Percentiles rank a stretch among this genome's conserved stretches.
Evolutionary conservation across 1,140 invertebrate genomes (phyloP).

Genomic region (Lamellibrachia luymesi): DNA sequence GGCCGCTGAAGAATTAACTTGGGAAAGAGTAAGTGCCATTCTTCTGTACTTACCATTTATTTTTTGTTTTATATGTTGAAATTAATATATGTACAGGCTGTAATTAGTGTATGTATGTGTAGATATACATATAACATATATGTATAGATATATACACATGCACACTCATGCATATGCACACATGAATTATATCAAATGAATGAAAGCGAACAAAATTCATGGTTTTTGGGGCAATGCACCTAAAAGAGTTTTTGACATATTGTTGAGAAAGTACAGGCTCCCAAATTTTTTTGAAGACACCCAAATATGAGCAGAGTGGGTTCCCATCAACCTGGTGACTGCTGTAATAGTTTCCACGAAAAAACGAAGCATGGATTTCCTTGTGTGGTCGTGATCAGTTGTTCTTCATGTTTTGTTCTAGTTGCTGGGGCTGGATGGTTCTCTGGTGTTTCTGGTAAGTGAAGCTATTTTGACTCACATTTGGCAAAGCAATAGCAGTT

Average conservation of each 20-base stretch:
- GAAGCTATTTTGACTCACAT: neutral
- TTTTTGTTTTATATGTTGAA: neutral
- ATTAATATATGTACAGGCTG: constrained; percentile 26
- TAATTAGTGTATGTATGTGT: no score
- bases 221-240: no score
- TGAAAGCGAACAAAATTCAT: no score
- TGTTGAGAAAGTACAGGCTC: no score
- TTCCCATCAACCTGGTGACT: neutral
- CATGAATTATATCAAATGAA: no score
- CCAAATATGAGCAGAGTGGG: no score
- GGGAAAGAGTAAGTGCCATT: constrained; percentile 69
- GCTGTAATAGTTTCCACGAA: neutral
- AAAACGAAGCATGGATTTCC: no score
- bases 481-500: neutral
- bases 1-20: constrained; percentile 95
- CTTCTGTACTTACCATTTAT: neutral
- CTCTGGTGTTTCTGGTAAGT: constrained; percentile 80
- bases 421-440: constrained; percentile 92
- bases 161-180: no score
- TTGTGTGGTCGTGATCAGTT: neutral
- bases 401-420: constrained; percentile 45
- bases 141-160: no score
- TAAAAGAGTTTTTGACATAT: no score
- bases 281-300: no score
- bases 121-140: no score